phyloP scores from a whole-genome alignment of 2,113 vertebrate species.

The Phocoena sinus region DNA sequence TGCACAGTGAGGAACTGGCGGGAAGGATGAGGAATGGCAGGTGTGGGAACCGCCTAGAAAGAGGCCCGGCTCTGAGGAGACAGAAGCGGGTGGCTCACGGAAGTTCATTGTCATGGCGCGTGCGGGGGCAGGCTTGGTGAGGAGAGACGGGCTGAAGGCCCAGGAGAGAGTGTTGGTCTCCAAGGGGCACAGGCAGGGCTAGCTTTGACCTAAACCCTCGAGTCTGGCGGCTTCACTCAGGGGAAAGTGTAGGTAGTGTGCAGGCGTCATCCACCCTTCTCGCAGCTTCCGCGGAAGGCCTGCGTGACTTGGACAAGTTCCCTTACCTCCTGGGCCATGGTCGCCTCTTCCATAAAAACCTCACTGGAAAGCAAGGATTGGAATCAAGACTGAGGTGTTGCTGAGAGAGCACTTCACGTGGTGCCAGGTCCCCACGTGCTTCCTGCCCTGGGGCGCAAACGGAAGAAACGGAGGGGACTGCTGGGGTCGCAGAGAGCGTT shows the following conservation, averaged over 20 bases:
- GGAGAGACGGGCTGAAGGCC: neutral
- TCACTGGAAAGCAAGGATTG: neutral
- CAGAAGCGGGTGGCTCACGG: too few species aligned
- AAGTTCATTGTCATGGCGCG: fast-evolving
- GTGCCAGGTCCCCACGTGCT: neutral
- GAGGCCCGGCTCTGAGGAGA: neutral
- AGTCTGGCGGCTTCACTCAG: neutral
- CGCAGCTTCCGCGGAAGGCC: neutral
- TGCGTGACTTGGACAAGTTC: neutral
- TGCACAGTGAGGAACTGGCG: neutral
- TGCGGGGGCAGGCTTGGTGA: neutral
- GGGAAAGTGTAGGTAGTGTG: fast-evolving
- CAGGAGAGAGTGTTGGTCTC: neutral
- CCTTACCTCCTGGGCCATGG: neutral
- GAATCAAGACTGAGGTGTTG: neutral
- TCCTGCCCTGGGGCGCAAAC: neutral
- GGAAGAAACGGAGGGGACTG: neutral
- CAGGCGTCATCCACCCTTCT: neutral
- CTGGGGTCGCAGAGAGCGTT: neutral
- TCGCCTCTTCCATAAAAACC: neutral
- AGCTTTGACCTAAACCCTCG: neutral
- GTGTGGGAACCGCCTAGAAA: neutral
- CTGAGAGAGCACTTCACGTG: neutral
- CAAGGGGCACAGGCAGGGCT: neutral
- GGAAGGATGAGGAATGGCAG: neutral